Evolutionary conservation across 2,888 invertebrate species (phyloP).

Genomic region (Plebejus argus): DNA sequence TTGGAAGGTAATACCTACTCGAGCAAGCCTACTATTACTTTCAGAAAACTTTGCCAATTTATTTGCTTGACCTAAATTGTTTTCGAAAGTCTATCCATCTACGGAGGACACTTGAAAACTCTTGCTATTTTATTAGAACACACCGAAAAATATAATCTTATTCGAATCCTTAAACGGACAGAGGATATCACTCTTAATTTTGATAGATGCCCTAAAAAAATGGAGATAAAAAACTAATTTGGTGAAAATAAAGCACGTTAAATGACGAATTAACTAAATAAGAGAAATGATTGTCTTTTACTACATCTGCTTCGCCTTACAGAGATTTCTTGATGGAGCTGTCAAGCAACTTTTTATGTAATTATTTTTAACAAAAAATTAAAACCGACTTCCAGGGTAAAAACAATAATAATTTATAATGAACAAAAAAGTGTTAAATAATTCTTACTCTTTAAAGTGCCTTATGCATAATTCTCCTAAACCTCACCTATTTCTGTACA

Average conservation of each 20-base stretch:
- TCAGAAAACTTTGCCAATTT: background rate
- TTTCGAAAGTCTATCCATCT: background rate
- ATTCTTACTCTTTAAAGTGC: no score
- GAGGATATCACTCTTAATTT: background rate
- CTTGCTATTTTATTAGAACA: background rate
- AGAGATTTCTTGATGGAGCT: no score
- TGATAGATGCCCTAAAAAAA: background rate
- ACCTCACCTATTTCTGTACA: no score
- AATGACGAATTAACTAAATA: conserved; percentile 1
- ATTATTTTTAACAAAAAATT: no score
- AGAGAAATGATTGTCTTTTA: background rate
- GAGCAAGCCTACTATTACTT: background rate
- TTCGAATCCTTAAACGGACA: background rate
- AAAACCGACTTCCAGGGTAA: no score
- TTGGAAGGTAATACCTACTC: background rate
- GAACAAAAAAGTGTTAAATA: no score
- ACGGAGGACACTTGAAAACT: background rate
- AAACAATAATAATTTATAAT: no score
- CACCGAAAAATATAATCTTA: background rate
- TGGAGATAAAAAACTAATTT: background rate
- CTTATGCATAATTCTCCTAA: no score
- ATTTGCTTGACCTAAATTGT: background rate
- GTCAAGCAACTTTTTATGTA: no score
- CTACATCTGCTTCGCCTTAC: conserved; percentile 5
- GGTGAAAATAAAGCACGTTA: background rate